phyloP scores from a whole-genome alignment of 2,113 vertebrate genomes.

The Phrynosoma blainvillii region DNA sequence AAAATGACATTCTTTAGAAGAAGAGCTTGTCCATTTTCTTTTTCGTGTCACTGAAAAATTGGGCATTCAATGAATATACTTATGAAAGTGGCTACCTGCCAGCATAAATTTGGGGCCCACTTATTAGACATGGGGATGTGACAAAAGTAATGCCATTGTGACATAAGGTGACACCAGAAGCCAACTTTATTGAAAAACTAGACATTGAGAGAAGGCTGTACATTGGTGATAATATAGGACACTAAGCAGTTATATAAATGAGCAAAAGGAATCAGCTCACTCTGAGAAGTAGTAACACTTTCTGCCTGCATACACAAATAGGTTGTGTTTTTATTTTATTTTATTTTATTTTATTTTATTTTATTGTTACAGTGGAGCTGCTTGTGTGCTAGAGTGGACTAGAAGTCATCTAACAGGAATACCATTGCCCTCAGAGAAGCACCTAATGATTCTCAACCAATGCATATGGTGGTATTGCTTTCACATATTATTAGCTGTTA shows the following conservation, averaged over 20 bases:
- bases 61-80: constrained; percentile 26
- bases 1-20: constrained; percentile 42
- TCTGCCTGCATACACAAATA: constrained; percentile 28
- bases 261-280: not conserved
- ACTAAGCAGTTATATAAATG: constrained; percentile 30
- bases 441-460: constrained; percentile 31
- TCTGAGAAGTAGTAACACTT: constrained; percentile 46
- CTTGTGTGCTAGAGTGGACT: not conserved
- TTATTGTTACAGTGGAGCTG: constrained; percentile 1
- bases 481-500: constrained; percentile 56
- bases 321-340: not conserved
- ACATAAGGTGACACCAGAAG: constrained; percentile 6
- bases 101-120: not conserved
- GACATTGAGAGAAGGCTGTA: not conserved
- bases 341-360: not conserved
- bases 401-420: constrained; percentile 17
- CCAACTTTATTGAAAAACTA: constrained; percentile 4
- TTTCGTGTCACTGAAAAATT: constrained; percentile 10
- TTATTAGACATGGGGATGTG: constrained; percentile 17
- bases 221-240: not conserved
- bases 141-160: not conserved
- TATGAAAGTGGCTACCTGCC: not conserved
- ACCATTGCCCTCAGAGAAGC: not conserved
- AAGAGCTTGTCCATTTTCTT: constrained; percentile 43
- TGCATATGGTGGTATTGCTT: constrained; percentile 49